A percentile compares a stretch with the other conserved stretches of the same genome.
These are phyloP conservation scores for Salminus brasiliensis DNA, from an alignment of 2,113 vertebrate genomes.

Conservation along the genomic window DNA sequence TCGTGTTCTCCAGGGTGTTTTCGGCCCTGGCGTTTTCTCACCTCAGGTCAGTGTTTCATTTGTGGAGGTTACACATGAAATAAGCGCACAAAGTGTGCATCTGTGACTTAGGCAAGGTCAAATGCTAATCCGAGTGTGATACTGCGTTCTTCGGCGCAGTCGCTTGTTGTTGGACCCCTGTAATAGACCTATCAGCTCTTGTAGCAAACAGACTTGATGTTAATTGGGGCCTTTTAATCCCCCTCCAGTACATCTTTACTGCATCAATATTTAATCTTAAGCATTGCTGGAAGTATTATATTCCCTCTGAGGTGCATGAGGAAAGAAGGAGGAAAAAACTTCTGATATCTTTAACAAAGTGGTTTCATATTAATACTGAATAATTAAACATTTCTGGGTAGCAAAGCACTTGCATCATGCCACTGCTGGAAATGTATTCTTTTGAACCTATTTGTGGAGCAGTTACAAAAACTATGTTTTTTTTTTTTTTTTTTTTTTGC, in stretches of 20 bases:
- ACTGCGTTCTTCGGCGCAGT: not conserved
- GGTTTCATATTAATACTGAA: constrained; percentile 47
- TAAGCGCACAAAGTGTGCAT: not conserved
- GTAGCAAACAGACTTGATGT: constrained; percentile 26
- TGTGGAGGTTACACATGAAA: not conserved
- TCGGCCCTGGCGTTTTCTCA: not conserved
- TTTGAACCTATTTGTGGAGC: constrained; percentile 33
- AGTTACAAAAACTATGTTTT: not conserved
- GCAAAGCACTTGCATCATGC: constrained; percentile 20
- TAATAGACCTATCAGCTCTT: constrained; percentile 16
- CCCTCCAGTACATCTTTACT: constrained; percentile 39
- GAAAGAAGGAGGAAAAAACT: constrained; percentile 18
- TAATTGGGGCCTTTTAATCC: constrained; percentile 27
- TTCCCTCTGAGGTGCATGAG: constrained; percentile 34
- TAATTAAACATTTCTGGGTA: constrained; percentile 38
- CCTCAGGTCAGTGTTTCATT: constrained; percentile 2
- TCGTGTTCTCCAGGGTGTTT: not conserved
- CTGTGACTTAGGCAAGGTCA: not conserved
- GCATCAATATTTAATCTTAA: constrained; percentile 51
- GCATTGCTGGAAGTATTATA: constrained; percentile 37
- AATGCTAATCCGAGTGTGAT: not conserved
- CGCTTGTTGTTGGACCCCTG: not conserved
- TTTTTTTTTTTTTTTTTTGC: constrained; percentile 19
- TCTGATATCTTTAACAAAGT: constrained; percentile 50
- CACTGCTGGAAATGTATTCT: constrained; percentile 14